Evolutionary conservation across 2,113 vertebrate genomes (phyloP).

Genomic region (Delphinus delphis): DNA sequence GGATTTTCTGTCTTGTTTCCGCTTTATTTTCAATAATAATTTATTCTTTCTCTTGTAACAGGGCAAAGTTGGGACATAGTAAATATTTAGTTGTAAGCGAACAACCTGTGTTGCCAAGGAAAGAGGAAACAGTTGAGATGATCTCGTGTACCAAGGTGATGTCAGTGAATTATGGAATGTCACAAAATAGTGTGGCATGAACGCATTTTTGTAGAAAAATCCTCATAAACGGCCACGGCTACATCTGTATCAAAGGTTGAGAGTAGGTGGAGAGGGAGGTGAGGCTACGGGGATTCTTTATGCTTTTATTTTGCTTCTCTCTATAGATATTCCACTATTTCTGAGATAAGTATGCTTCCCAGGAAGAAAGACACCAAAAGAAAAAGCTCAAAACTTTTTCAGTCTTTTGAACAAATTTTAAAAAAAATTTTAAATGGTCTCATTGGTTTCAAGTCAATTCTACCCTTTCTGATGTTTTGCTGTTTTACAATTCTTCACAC

Average conservation of each 20-base stretch:
- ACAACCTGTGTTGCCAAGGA: too few relatives aligned
- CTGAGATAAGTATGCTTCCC: not conserved
- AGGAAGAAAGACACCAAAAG: not conserved
- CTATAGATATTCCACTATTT: not conserved
- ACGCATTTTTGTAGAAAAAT: not conserved
- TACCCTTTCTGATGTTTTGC: not conserved
- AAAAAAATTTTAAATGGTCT: not conserved
- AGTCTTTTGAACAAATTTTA: not conserved
- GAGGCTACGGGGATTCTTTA: not conserved
- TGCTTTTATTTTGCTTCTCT: not conserved
- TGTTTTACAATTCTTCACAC: not conserved
- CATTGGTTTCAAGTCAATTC: not conserved
- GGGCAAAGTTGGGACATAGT: not conserved
- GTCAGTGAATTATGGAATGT: not conserved
- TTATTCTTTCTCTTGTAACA: not conserved
- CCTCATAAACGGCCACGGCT: fast-evolving
- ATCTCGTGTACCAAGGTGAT: not conserved
- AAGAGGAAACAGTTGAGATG: not conserved
- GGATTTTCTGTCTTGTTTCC: not conserved
- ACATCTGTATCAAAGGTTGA: not conserved
- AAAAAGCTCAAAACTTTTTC: not conserved
- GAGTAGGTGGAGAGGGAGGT: fast-evolving
- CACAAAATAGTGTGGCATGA: not conserved
- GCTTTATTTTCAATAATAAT: not conserved
- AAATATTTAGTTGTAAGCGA: not conserved